These are phyloP conservation scores for Lucilia cuprina DNA, from an alignment of 1,140 invertebrate genomes.

Conservation along the genomic window DNA sequence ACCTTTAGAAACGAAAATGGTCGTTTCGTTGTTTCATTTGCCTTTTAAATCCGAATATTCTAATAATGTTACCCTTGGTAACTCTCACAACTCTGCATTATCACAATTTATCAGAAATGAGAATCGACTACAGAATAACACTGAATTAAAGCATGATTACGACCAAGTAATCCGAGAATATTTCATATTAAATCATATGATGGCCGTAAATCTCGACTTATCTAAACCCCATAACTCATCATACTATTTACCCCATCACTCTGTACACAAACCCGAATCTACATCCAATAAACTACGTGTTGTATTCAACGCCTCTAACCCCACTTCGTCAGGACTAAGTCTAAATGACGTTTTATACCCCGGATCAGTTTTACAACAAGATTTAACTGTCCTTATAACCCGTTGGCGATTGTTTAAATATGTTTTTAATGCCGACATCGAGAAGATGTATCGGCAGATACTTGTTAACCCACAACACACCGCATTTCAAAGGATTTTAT, in stretches of 20 bases:
- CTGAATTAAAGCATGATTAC: neutral
- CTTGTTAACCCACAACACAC: too few species aligned
- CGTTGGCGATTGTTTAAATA: neutral
- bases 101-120: too few species aligned
- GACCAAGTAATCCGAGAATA: neutral
- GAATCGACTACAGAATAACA: neutral
- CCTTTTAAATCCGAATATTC: neutral
- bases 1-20: too few species aligned
- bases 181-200: too few species aligned
- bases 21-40: neutral
- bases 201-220: too few species aligned
- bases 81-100: too few species aligned
- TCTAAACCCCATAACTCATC: neutral
- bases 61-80: too few species aligned
- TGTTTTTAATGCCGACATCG: neutral
- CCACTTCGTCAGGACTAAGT: neutral
- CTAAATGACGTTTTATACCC: neutral
- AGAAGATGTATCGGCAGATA: too few species aligned
- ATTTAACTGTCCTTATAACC: neutral
- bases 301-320: neutral
- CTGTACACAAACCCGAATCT: slow-evolving; percentile 41
- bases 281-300: neutral
- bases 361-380: neutral
- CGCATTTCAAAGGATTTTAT: too few species aligned
- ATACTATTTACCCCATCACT: slow-evolving; percentile 52